Base-by-base conservation (phyloP, 2,797 vertebrate genomes). In the Esox lucius region DNA sequence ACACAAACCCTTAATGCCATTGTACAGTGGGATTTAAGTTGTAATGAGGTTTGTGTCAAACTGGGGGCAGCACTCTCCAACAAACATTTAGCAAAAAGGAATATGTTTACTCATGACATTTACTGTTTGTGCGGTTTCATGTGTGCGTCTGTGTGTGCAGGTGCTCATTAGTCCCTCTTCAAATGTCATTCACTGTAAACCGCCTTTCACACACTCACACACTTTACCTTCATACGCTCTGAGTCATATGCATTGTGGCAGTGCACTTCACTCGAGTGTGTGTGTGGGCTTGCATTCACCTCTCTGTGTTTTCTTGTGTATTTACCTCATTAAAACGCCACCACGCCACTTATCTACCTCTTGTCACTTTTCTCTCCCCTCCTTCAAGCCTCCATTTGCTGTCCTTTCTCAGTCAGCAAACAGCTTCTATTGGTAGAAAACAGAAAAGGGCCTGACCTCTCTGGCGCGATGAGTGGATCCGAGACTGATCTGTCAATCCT, bases 101-200 rank as follows among this genome's bases (percentile, higher is more conserved):
- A 75, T 48, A 68, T 48, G 26, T 71, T 35, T 46, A 24, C 11
- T 16, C 28, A 66, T 53, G 75, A 76, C 75, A 48, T 76, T 76
- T 56, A n/a, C 13, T 68, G 67, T 71, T 17, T 71, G 31, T 71
- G 48, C 51, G 33, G 5, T 59, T 42, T 46, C 28, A 16, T 46
- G 49, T 51, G 70, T 68, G 61, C 46, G 22, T 68, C 49, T 31
- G 70, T 46, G 53, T 48, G 61, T 5, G 59, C 51, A 42, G 35
- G 56, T 72, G 64, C 22, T 28, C 28, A 65, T 33, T 65, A 65
- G 62, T 33, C 26, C 62, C 56, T 59, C 9, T 59, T 22, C 8
- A 12, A 33, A 33, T 64, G 19, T 31, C 61, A 64, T 65, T 7
- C 42, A 11, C 42, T 46, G 42, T 13, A 46, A 46, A 46, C 42